Evolutionary conservation across 2,113 vertebrate genomes (phyloP).

Genomic region (Lamprologus lemairii): DNA sequence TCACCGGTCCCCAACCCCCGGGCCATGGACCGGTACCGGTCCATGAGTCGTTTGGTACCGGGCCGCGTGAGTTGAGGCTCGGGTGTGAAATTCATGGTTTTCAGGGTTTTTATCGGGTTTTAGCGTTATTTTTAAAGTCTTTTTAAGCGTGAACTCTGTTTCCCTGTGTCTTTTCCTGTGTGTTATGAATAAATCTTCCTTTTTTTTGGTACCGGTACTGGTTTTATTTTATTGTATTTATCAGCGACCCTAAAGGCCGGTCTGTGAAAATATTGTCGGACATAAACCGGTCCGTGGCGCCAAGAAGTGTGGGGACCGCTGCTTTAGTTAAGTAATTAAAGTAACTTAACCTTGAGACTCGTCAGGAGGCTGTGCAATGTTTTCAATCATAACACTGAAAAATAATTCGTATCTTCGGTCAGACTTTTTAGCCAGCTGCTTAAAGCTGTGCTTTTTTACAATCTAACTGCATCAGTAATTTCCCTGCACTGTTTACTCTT

Average conservation of each 20-base stretch:
- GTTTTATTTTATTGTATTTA: neutral
- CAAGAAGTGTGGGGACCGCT: neutral
- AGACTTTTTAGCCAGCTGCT: neutral
- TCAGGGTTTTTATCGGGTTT: neutral
- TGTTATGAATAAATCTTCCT: neutral
- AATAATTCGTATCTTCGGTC: fast-evolving
- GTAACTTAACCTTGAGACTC: neutral
- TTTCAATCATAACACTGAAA: neutral
- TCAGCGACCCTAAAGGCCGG: neutral
- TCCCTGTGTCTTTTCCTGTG: neutral
- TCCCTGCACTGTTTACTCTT: neutral
- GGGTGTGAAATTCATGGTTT: neutral
- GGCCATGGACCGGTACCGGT: neutral
- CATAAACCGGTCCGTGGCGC: neutral
- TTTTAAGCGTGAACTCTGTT: neutral
- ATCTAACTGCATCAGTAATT: neutral
- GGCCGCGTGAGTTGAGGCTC: neutral
- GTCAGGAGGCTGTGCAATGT: neutral
- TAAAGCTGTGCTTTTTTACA: neutral
- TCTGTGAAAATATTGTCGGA: neutral
- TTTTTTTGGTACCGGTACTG: neutral
- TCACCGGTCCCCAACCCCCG: neutral
- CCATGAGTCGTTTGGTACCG: neutral
- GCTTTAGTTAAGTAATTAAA: neutral
- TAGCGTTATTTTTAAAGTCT: neutral